Base-by-base conservation (phyloP, 2,888 invertebrate species). In the Eupeodes luniger region DNA sequence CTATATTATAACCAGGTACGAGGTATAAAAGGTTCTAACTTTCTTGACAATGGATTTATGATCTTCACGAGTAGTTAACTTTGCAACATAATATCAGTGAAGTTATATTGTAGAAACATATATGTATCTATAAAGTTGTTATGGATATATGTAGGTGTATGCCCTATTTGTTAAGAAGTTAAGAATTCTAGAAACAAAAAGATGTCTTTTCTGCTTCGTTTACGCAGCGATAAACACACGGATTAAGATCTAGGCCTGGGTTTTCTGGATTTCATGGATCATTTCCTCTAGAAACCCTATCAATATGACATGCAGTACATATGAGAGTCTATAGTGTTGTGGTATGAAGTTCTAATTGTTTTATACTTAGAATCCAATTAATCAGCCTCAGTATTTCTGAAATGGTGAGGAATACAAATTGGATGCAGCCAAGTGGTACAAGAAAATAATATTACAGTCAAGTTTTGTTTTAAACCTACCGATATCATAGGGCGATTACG, bases 31-130 rank as follows among this genome's bases (percentile, higher is more conserved):
- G n/a, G 72, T 47, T 57, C 72, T 44, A 47, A 47, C 55, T 27
- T 27, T 27, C 67, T 75, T 79, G 75, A 79, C 64, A 79, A 36
- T 64, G 57, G 64, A 86, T 86, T 86, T 86, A 86, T 86, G 86
- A 82, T 86, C 82, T 82, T 86, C 86, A 86, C 82, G 86, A 82
- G 75, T 86, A 59, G 86, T 79, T 86, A 79, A 86, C 57, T 86
- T 67, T 81, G 74, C n/a, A 16, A 64, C 44, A 47, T 57, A 44
- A 27, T 40, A 55, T 12, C 16, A 19, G 5, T 12, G 27, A 27
- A 27, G 40, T 0, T 57, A 57, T 14, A 7, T 1, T 6, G 47
- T 47, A 47, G 12, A 4, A 7, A 47, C 16, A 11, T 62, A 19
- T 40, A 5, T 19, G 6, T 57, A 55, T 10, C 47, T 66, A 66